Evolutionary conservation across 2,888 invertebrate genomes (phyloP).

Genomic region (Stenodema calcarata): DNA sequence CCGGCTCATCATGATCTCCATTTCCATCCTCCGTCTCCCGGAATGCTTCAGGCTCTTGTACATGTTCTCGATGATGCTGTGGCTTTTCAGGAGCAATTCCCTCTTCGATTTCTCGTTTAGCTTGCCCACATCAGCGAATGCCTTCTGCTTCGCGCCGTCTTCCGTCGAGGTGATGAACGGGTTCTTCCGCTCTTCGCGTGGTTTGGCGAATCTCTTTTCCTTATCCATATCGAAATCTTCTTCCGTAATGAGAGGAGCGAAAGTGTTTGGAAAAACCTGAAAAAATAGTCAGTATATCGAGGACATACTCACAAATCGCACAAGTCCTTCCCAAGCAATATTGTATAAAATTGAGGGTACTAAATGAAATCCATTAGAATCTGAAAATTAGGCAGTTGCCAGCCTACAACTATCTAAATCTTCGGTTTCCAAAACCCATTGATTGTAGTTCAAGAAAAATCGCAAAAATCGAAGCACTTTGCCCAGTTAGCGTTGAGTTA

Average conservation of each 20-base stretch:
- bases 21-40: background rate
- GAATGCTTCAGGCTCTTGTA: slow-evolving; percentile 38
- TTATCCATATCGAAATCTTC: slow-evolving; percentile 28
- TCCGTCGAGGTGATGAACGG: background rate
- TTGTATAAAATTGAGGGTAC: no score
- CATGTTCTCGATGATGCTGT: slow-evolving; percentile 10
- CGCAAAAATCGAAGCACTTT: no score
- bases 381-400: no score
- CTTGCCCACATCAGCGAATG: background rate
- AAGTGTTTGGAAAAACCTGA: slow-evolving; percentile 27
- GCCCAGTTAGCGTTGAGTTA: no score
- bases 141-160: background rate
- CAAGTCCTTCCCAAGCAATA: no score
- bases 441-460: no score
- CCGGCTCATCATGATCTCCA: slow-evolving; percentile 17
- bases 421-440: no score
- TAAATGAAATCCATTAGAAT: no score
- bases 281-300: no score
- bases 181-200: slow-evolving; percentile 8
- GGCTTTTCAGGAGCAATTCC: slow-evolving; percentile 24
- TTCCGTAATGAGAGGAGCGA: slow-evolving; percentile 33
- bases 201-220: background rate
- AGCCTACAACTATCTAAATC: no score
- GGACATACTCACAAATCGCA: no score
- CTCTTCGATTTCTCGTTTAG: background rate